Conservation (phyloP, 1,140 invertebrate species). For the Cydia strobilella region DNA sequence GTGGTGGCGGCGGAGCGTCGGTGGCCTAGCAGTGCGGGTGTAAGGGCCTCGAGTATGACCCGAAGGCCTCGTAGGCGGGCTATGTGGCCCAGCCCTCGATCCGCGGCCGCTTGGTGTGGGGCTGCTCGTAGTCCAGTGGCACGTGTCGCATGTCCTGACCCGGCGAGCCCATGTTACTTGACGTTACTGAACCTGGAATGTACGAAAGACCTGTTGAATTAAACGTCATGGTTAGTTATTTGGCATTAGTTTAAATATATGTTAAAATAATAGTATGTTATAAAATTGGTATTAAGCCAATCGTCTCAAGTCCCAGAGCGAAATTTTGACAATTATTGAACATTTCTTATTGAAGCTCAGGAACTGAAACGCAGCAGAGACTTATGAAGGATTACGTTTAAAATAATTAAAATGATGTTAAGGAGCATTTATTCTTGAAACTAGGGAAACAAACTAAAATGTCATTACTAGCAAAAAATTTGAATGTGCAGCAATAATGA, state of each 20-base stretch:
- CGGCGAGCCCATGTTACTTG: constrained; percentile 88
- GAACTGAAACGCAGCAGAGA: too few species aligned
- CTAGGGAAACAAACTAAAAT: background rate
- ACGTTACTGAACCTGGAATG: constrained; percentile 85
- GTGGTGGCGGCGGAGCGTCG: constrained; percentile 40
- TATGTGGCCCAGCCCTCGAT: constrained; percentile 94
- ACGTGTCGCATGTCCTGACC: constrained; percentile 82
- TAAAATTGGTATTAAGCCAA: background rate
- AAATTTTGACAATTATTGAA: too few species aligned
- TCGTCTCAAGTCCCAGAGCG: too few species aligned
- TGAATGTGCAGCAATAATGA: constrained; percentile 2
- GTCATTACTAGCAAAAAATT: background rate
- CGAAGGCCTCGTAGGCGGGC: constrained; percentile 80
- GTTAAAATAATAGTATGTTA: background rate
- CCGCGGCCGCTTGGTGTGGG: constrained; percentile 89
- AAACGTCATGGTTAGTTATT: constrained; percentile 14
- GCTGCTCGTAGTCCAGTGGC: constrained; percentile 88
- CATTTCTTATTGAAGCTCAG: too few species aligned
- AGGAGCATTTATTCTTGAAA: too few species aligned
- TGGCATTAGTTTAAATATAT: background rate
- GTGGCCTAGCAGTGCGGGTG: constrained; percentile 69
- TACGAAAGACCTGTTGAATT: constrained; percentile 34
- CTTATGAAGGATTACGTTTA: too few species aligned
- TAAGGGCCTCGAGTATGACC: constrained; percentile 71
- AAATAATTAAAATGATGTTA: too few species aligned